Evolutionary conservation across 1,140 invertebrate genomes (phyloP), one percentile per base, ranked within the genome.

Genomic region (Panagrolaimus sp.): DNA sequence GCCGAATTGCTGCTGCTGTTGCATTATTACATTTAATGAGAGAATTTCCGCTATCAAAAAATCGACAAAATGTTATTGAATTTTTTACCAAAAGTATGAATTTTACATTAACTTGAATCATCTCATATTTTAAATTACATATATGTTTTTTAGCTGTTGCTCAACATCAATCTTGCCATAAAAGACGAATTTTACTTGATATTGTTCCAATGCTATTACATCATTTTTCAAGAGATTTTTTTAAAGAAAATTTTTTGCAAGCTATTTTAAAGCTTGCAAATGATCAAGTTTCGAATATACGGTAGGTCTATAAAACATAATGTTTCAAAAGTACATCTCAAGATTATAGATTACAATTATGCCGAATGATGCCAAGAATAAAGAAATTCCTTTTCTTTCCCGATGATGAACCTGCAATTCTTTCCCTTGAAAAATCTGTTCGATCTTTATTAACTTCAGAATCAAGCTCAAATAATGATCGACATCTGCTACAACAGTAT

Each of bases 191-290:
- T 44, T 84, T 85, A 73, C 78, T 86, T 38, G 85, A 86, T 67
- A 77, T 84, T 42, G 85, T 84, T 74, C 73, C 74, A 67, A 71
- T 81, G 63, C 78, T 83, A 65, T 76, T 86, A 47, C 79, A 85
- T 53, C 67, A 84, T 42, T 86, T 84, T 74, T 86, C 85, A 53
- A 82, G 84, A 43, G 71, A 79, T 65, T 85, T 85, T 68, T 86
- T 86, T 75, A 84, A 85, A 72, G 82, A 85, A 65, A 68, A 84
- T 67, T 84, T 86, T 66, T 84, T 84, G 75, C 76, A 81, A 53
- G 71, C 74, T 64, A 69, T 85, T 20, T 70, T 86, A 48, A 76
- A 79, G 66, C 67, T 86, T 65, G 76, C 80, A 20, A 74, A 75
- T 13, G 85, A 85, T 73, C 73, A 74, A 63, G 84, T 86, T 63